Evolutionary conservation across 2,113 vertebrate species (phyloP).

Genomic region (Athene cunicularia): DNA sequence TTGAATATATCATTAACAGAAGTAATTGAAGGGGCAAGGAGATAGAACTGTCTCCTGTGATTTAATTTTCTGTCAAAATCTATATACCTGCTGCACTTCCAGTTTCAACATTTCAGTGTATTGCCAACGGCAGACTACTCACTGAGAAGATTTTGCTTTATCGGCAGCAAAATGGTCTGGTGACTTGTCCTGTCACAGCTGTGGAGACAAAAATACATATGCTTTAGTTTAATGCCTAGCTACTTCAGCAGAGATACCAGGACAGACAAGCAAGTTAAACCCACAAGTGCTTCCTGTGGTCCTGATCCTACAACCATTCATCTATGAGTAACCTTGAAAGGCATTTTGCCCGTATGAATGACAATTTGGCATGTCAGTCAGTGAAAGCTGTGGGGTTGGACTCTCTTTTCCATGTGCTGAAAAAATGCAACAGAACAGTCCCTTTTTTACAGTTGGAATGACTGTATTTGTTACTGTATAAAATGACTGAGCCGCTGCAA

Average conservation of each 20-base stretch:
- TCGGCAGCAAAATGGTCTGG: not conserved
- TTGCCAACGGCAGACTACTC: not conserved
- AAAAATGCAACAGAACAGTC: not conserved
- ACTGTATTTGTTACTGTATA: not conserved
- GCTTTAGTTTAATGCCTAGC: not conserved
- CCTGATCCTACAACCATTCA: not conserved
- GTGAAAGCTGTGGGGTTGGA: not conserved
- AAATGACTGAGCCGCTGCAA: not conserved
- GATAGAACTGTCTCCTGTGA: not conserved
- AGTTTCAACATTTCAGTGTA: not conserved
- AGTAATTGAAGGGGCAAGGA: not conserved
- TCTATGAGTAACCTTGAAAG: not conserved
- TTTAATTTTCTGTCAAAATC: conserved; percentile 41
- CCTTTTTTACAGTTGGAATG: not conserved
- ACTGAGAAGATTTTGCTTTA: not conserved
- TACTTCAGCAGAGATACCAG: not conserved
- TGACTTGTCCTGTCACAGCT: not conserved
- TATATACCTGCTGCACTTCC: not conserved
- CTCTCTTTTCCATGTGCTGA: not conserved
- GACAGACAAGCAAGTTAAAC: not conserved
- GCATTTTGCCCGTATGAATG: not conserved
- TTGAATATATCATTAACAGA: conserved; percentile 15
- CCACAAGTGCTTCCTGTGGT: not conserved
- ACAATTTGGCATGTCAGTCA: not conserved
- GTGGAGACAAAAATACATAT: not conserved